A percentile compares a stretch with the other conserved stretches of the same genome.
These are phyloP conservation scores for Cephus rjabovi DNA, from an alignment of 2,888 invertebrate genomes.

Conservation along the genomic window DNA sequence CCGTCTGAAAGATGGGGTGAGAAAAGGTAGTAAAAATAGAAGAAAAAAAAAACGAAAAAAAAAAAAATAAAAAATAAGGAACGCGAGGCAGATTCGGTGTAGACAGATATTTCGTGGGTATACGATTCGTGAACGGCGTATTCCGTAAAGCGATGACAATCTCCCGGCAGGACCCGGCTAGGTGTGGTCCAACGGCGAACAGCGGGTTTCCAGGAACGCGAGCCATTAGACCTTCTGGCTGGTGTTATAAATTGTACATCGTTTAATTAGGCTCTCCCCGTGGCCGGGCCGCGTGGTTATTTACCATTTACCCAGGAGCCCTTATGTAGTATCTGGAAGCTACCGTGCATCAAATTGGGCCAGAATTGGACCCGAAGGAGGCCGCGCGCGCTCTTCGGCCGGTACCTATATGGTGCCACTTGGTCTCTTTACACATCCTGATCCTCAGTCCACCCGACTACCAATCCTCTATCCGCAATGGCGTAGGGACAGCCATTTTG, in stretches of 20 bases:
- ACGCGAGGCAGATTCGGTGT: neutral
- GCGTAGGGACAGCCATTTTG: constrained; percentile 4
- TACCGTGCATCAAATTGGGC: constrained; percentile 60
- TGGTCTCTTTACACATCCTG: constrained; percentile 8
- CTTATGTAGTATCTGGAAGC: constrained; percentile 43
- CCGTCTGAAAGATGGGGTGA: neutral
- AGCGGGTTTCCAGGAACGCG: constrained; percentile 65
- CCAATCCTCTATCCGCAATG: constrained; percentile 4
- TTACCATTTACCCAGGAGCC: constrained; percentile 52
- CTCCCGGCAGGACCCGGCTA: constrained; percentile 55
- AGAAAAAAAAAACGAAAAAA: neutral
- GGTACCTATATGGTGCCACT: constrained; percentile 7
- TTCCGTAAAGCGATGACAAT: constrained; percentile 56
- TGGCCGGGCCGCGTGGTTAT: constrained; percentile 40
- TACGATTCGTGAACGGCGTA: constrained; percentile 32
- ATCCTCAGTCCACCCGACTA: neutral
- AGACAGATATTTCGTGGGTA: constrained; percentile 9
- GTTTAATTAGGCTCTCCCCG: constrained; percentile 65
- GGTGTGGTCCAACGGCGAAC: constrained; percentile 64
- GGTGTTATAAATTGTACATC: constrained; percentile 67
- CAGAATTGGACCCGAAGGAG: constrained; percentile 43
- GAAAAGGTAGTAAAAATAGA: neutral
- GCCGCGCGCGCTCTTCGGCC: constrained; percentile 6
- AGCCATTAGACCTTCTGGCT: constrained; percentile 65
- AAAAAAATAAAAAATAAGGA: constrained; percentile 6